phyloP scores from a whole-genome alignment of 2,888 invertebrate species.

The Drosophila histrio region DNA sequence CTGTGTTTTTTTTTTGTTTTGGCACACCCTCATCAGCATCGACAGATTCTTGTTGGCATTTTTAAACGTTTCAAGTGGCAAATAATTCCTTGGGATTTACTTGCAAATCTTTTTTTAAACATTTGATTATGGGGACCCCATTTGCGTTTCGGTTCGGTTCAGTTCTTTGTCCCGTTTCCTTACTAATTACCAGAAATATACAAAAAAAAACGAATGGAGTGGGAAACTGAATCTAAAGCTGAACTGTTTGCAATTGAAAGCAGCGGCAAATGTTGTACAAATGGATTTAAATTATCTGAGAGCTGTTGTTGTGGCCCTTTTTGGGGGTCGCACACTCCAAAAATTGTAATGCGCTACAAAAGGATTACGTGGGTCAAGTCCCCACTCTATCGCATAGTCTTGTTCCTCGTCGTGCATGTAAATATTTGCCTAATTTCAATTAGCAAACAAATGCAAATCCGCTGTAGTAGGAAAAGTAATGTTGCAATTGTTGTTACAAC shows the following conservation, averaged over 20 bases:
- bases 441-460: constrained; percentile 77
- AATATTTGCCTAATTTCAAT: constrained; percentile 80
- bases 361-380: constrained; percentile 83
- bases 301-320: constrained; percentile 18
- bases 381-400: neutral
- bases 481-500: constrained; percentile 54
- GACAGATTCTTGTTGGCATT: constrained; percentile 79
- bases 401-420: constrained; percentile 43
- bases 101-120: constrained; percentile 73
- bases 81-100: constrained; percentile 80
- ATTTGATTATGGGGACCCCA: constrained; percentile 65
- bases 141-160: constrained; percentile 21
- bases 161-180: constrained; percentile 34
- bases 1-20: constrained; percentile 3
- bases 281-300: constrained; percentile 80
- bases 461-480: constrained; percentile 65
- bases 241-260: constrained; percentile 56
- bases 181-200: constrained; percentile 68
- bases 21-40: constrained; percentile 67
- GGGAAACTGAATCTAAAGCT: neutral
- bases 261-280: constrained; percentile 68
- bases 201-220: neutral
- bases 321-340: constrained; percentile 7
- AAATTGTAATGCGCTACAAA: constrained; percentile 79
- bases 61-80: constrained; percentile 82